Conservation (phyloP, 2,888 invertebrate genomes). For the Pristionchus arcanus region DNA sequence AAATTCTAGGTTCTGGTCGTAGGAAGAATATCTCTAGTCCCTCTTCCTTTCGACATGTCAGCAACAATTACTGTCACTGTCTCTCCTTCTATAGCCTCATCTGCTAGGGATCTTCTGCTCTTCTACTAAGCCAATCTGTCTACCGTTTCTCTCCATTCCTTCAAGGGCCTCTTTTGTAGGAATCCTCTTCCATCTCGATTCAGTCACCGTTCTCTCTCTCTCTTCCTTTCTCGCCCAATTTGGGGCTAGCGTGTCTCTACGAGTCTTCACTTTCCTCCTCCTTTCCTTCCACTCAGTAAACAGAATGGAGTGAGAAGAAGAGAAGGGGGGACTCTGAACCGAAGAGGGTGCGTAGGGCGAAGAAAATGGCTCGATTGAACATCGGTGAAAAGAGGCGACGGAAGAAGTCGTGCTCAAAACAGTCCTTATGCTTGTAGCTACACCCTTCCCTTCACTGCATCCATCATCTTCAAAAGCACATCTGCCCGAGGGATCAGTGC, state of each 20-base stretch:
- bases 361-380: not conserved
- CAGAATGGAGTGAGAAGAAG: slow-evolving; percentile 31
- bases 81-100: not conserved
- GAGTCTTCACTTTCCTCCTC: slow-evolving; percentile 1
- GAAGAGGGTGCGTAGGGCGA: not conserved
- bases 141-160: too few relatives aligned
- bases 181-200: too few relatives aligned
- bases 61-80: slow-evolving; percentile 1
- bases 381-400: not conserved
- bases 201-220: not conserved
- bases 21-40: not conserved
- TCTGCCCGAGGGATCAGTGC: not conserved
- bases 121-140: too few relatives aligned
- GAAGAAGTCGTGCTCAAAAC: not conserved
- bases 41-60: not conserved
- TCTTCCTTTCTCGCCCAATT: not conserved
- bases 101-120: not conserved
- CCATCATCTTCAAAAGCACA: not conserved
- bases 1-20: slow-evolving; percentile 1
- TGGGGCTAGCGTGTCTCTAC: not conserved
- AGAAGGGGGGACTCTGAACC: not conserved
- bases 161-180: too few relatives aligned
- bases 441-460: not conserved
- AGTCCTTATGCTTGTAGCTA: not conserved
- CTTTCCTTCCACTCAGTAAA: slow-evolving; percentile 14